Percentiles rank a stretch among this genome's conserved stretches.
Conservation (phyloP, 2,113 vertebrate species). For the Pseudorasbora parva region DNA sequence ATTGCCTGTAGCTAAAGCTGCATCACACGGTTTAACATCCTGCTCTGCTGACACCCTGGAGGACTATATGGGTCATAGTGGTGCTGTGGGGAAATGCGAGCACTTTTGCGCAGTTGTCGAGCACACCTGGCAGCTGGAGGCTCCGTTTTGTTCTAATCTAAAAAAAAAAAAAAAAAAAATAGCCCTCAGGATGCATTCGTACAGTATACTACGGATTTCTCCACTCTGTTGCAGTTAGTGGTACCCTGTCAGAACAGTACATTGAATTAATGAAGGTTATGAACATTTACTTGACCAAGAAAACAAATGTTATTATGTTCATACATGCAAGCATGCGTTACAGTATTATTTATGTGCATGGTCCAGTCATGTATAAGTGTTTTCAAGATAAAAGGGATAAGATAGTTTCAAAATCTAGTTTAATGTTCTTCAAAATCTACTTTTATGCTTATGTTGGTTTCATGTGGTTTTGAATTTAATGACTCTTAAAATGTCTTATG, state of each 20-base stretch:
- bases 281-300: no score
- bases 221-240: background rate
- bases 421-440: background rate
- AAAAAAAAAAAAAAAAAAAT: background rate
- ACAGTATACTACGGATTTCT: background rate
- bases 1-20: background rate
- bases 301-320: background rate
- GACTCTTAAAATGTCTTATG: no score
- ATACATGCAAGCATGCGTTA: background rate
- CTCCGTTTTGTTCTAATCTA: conserved; percentile 11
- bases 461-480: background rate
- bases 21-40: conserved; percentile 28
- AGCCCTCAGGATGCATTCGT: background rate
- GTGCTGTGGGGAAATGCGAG: background rate
- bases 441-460: background rate
- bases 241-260: background rate
- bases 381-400: background rate
- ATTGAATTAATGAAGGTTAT: background rate
- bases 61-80: conserved; percentile 20
- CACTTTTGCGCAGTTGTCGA: background rate
- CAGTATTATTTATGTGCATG: background rate
- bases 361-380: background rate
- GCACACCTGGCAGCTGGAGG: conserved; percentile 34
- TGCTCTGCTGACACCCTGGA: conserved; percentile 29
- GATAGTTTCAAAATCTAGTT: background rate